Conservation (phyloP, 1,140 invertebrate species). For the Drosophila serrata region DNA sequence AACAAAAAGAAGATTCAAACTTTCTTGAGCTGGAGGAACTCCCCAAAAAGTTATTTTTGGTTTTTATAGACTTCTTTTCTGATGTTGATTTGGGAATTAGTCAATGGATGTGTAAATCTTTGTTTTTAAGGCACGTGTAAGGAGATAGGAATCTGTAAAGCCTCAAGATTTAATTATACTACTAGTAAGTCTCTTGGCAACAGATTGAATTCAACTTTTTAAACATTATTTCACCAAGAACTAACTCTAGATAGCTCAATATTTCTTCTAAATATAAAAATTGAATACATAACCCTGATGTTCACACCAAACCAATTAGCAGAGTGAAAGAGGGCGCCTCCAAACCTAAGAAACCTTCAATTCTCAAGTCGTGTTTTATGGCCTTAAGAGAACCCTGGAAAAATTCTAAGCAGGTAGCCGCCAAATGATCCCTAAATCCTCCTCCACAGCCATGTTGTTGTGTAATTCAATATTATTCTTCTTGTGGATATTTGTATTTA, state of each 20-base stretch:
- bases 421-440: conserved; percentile 37
- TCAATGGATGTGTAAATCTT: conserved; percentile 32
- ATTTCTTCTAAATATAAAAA: too few relatives aligned
- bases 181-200: background rate
- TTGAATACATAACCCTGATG: conserved; percentile 1
- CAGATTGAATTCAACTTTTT: background rate
- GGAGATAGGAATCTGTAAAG: background rate
- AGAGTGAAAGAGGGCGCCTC: conserved; percentile 42
- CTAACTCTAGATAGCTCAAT: too few relatives aligned
- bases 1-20: conserved; percentile 15
- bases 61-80: conserved; percentile 27
- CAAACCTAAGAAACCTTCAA: conserved; percentile 39
- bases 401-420: conserved; percentile 58
- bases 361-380: conserved; percentile 44
- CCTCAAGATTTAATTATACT: background rate
- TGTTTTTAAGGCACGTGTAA: conserved; percentile 19
- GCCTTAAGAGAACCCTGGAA: conserved; percentile 23
- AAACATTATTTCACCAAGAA: background rate
- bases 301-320: conserved; percentile 63
- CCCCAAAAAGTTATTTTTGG: conserved; percentile 31
- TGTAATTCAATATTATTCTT: conserved; percentile 79
- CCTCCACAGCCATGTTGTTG: conserved; percentile 43
- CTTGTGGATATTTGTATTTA: conserved; percentile 55
- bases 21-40: conserved; percentile 39
- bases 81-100: conserved; percentile 24